Conservation (phyloP, 1,140 invertebrate genomes). For the Calycopis cecrops region DNA sequence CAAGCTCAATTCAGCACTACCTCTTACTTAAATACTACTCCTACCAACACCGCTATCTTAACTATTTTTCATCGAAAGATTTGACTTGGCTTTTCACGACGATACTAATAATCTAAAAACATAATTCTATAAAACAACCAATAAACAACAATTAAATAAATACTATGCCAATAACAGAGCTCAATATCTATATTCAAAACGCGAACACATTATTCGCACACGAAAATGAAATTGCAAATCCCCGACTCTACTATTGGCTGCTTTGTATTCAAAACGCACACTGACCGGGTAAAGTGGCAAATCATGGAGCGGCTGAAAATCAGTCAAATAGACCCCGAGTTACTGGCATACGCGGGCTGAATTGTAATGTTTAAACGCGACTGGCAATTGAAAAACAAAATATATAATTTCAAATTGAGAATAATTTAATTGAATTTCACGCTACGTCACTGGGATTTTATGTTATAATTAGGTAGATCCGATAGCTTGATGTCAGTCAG, state of each 20-base stretch:
- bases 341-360: conserved; percentile 42
- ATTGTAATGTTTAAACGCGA: conserved; percentile 46
- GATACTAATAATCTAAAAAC: too few species aligned
- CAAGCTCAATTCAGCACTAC: too few species aligned
- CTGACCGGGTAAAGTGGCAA: conserved; percentile 71
- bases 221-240: conserved; percentile 65
- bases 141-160: conserved; percentile 1
- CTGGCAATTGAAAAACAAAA: neutral
- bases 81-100: too few species aligned
- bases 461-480: too few species aligned
- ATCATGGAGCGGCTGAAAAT: conserved; percentile 72
- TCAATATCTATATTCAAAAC: conserved; percentile 38
- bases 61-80: too few species aligned
- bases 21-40: too few species aligned
- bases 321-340: conserved; percentile 70
- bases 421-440: too few species aligned
- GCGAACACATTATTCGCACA: conserved; percentile 45
- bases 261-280: conserved; percentile 50
- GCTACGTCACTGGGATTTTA: too few species aligned
- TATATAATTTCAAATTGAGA: too few species aligned
- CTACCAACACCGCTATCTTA: too few species aligned
- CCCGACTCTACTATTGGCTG: conserved; percentile 34
- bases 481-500: too few species aligned
- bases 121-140: conserved; percentile 9
- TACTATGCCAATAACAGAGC: conserved; percentile 3